These are phyloP conservation scores for Maniola hyperantus DNA, from an alignment of 2,888 invertebrate species.

Conservation along the genomic window DNA sequence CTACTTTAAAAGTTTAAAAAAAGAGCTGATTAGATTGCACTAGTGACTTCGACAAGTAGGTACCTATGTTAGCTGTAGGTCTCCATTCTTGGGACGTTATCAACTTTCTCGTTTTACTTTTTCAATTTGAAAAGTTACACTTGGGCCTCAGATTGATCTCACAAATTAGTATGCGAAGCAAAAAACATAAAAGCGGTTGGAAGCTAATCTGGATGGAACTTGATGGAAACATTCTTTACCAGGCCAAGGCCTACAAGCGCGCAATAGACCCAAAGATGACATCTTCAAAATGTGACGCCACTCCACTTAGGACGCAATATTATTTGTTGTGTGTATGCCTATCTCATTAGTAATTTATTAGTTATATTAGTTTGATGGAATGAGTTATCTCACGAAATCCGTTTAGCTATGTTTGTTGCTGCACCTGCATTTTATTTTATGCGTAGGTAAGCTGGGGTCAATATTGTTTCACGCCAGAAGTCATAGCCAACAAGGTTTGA, in stretches of 20 bases:
- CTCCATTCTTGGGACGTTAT: too few species aligned
- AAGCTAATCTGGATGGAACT: constrained; percentile 5
- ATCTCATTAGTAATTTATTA: not conserved
- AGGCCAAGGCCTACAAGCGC: constrained; percentile 7
- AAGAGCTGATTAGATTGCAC: too few species aligned
- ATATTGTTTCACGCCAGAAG: too few species aligned
- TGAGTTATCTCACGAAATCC: not conserved
- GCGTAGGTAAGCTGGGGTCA: too few species aligned
- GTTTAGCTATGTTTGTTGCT: too few species aligned
- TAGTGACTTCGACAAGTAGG: too few species aligned
- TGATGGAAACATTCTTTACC: constrained; percentile 6
- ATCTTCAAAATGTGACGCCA: constrained; percentile 8
- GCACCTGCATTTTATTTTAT: not conserved
- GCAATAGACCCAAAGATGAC: constrained; percentile 14
- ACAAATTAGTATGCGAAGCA: not conserved
- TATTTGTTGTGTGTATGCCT: not conserved
- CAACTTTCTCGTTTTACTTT: too few species aligned
- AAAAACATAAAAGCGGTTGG: not conserved
- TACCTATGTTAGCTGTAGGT: too few species aligned
- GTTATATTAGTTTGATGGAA: not conserved
- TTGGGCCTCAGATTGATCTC: not conserved
- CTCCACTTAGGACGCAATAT: not conserved
- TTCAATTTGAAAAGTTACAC: not conserved
- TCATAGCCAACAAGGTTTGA: too few species aligned
- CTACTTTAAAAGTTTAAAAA: not conserved